phyloP scores from a whole-genome alignment of 2,113 vertebrate species.

The Chloropsis cyanopogon region DNA sequence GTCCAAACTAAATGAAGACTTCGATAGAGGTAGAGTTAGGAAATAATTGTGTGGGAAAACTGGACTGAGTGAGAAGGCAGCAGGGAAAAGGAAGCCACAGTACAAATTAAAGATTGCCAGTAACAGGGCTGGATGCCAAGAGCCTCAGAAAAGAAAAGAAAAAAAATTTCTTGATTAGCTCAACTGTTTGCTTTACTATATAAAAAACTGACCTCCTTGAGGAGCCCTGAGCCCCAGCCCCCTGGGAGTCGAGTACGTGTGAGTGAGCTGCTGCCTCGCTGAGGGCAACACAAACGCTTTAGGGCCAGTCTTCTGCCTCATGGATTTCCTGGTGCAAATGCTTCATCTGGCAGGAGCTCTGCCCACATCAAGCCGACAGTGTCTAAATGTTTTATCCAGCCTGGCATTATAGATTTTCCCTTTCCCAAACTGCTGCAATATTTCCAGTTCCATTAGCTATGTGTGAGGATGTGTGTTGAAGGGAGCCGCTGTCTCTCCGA shows the following conservation, averaged over 20 bases:
- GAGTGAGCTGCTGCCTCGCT: not conserved
- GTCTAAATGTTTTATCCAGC: not conserved
- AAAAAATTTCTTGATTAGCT: conserved; percentile 48
- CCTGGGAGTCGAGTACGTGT: conserved; percentile 55
- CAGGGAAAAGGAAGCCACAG: conserved; percentile 59
- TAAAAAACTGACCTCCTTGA: conserved; percentile 62
- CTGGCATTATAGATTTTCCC: not conserved
- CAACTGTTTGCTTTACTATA: conserved; percentile 70
- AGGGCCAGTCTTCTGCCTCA: not conserved
- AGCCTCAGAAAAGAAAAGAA: conserved; percentile 41
- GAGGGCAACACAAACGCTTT: not conserved
- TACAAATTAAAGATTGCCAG: conserved; percentile 62
- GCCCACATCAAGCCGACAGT: not conserved
- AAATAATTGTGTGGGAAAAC: conserved; percentile 61
- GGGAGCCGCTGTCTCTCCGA: rapidly evolving
- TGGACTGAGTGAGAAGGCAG: conserved; percentile 39
- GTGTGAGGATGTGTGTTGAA: not conserved
- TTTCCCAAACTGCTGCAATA: not conserved
- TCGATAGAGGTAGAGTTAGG: not conserved
- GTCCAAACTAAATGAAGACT: conserved; percentile 9
- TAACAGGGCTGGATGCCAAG: conserved; percentile 51
- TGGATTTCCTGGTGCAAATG: conserved; percentile 20
- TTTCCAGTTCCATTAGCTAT: not conserved
- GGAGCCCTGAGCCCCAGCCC: conserved; percentile 3
- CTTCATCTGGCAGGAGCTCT: conserved; percentile 1